Conservation (phyloP, 2,113 vertebrate species). For the Gavialis gangeticus region DNA sequence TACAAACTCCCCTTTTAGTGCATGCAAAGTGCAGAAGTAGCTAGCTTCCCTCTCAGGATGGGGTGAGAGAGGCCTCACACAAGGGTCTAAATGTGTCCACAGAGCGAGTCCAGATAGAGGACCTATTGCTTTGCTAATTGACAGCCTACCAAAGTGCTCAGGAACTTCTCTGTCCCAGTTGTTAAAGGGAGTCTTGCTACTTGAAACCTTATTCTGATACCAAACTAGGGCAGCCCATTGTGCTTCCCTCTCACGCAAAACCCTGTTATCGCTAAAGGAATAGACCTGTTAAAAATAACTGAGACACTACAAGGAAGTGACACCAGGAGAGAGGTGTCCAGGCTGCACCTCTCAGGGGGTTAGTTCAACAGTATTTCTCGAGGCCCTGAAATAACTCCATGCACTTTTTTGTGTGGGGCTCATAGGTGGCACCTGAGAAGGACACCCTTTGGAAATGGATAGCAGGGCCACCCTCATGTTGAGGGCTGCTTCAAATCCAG, state of each 20-base stretch:
- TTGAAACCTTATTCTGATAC: neutral
- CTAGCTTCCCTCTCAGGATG: too few relatives aligned
- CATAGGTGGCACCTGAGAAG: neutral
- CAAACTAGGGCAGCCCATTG: neutral
- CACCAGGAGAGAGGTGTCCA: neutral
- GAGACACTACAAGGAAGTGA: neutral
- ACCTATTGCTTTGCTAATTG: too few relatives aligned
- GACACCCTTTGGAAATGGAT: neutral
- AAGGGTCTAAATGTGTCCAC: too few relatives aligned
- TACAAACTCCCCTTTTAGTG: too few relatives aligned
- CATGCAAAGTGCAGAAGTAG: too few relatives aligned
- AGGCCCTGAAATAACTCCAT: neutral
- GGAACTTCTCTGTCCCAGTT: neutral
- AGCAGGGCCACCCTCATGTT: neutral
- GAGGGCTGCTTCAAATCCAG: neutral
- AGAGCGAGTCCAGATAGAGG: too few relatives aligned
- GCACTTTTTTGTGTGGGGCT: neutral
- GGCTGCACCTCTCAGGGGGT: fast-evolving
- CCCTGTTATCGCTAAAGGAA: neutral
- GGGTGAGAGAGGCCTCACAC: too few relatives aligned
- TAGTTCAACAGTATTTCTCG: fast-evolving
- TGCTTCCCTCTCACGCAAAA: neutral
- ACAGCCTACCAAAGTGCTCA: too few relatives aligned
- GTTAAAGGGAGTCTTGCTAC: neutral
- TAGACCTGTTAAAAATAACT: neutral